A percentile compares a stretch with the other conserved stretches of the same genome.
These are phyloP conservation scores for Oxyura jamaicensis DNA, from an alignment of 2,113 vertebrate genomes.

Conservation along the genomic window DNA sequence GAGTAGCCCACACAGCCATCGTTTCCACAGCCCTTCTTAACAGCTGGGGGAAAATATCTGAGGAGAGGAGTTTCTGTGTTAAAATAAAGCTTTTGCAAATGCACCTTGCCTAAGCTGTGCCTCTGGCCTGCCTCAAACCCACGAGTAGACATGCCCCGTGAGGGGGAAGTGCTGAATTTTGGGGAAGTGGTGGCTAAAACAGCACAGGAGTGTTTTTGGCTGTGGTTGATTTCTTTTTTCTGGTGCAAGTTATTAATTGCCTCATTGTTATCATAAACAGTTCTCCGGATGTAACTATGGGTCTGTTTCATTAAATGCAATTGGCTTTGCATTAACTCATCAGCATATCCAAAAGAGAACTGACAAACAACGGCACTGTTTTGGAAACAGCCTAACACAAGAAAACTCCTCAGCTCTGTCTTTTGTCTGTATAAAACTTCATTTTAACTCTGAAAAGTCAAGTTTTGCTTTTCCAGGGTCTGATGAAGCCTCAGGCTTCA, in stretches of 20 bases:
- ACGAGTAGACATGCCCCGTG: background rate
- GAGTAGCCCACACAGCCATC: accelerated
- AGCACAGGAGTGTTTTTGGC: background rate
- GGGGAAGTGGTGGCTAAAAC: slow-evolving; percentile 2
- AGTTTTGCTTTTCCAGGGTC: background rate
- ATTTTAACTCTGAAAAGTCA: background rate
- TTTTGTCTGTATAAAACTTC: background rate
- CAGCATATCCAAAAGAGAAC: background rate
- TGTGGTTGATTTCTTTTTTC: background rate
- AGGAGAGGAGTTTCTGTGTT: background rate
- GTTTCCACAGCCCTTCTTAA: background rate
- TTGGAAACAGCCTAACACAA: background rate
- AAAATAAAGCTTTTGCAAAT: background rate
- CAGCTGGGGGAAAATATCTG: background rate
- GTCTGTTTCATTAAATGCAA: background rate
- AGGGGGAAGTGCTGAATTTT: slow-evolving; percentile 32
- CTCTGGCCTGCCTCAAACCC: background rate
- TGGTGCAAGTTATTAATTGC: slow-evolving; percentile 35
- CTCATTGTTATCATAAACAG: slow-evolving; percentile 5
- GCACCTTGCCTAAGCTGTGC: background rate
- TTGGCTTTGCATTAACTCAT: background rate
- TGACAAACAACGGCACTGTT: background rate
- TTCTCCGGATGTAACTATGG: background rate
- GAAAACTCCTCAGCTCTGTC: background rate
- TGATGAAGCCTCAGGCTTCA: background rate